Evolutionary conservation across 2,113 vertebrate species (phyloP).

Genomic region (Pangasianodon gigas): DNA sequence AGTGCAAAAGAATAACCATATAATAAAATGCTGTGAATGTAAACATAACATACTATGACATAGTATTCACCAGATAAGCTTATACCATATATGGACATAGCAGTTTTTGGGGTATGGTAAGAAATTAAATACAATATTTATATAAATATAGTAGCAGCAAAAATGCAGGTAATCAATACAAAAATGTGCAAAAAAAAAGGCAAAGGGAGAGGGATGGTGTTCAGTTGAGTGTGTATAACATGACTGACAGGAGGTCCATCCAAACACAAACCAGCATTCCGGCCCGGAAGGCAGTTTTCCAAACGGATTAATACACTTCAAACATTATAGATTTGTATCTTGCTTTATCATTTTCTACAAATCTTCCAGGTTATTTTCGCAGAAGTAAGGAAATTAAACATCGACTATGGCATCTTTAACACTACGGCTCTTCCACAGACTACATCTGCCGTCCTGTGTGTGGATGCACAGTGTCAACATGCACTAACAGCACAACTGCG

Average conservation of each 20-base stretch:
- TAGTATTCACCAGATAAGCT: no score
- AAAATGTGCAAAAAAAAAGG: no score
- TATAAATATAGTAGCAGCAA: no score
- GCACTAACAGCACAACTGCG: conserved; percentile 32
- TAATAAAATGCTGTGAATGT: no score
- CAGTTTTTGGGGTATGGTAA: no score
- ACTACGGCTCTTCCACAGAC: background rate
- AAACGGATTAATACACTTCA: background rate
- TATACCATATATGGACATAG: no score
- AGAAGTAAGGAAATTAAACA: background rate
- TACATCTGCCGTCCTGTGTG: background rate
- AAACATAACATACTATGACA: no score
- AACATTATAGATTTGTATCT: background rate
- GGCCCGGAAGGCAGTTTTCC: background rate
- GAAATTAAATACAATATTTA: no score
- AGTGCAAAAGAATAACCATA: no score
- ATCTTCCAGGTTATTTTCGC: background rate
- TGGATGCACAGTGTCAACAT: background rate
- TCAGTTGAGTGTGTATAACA: background rate
- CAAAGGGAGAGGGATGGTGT: no score
- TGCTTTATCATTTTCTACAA: background rate
- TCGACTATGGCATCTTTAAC: background rate
- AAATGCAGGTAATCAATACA: no score
- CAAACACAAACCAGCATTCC: background rate
- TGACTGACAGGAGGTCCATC: background rate